Evolutionary conservation across 2,797 vertebrate species (phyloP).

Genomic region (Pantherophis vulpinus): DNA sequence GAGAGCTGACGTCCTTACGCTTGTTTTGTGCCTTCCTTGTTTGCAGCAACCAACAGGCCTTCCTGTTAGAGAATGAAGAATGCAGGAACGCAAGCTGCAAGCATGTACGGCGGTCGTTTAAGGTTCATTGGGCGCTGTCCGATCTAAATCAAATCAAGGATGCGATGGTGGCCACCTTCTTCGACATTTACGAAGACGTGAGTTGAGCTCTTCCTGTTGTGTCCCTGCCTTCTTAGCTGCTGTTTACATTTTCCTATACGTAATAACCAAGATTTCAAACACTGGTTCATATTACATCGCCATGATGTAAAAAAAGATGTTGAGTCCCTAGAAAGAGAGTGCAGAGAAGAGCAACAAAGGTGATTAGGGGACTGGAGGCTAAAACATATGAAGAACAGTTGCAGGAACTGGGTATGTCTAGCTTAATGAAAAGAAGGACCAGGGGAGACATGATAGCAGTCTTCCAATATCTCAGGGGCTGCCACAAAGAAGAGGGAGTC

Average conservation of each 20-base stretch:
- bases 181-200: constrained; percentile 97
- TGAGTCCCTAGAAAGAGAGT: too few species aligned
- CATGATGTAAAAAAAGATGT: too few species aligned
- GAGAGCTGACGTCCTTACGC: not conserved
- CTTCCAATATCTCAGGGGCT: too few species aligned
- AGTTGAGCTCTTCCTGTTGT: constrained; percentile 68
- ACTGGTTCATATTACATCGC: too few species aligned
- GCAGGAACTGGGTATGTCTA: too few species aligned
- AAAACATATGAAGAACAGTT: too few species aligned
- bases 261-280: constrained; percentile 3
- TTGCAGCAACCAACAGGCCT: constrained; percentile 85
- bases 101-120: constrained; percentile 81
- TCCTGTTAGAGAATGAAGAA: constrained; percentile 90
- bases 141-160: constrained; percentile 87
- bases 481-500: too few species aligned
- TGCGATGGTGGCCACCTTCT: constrained; percentile 88
- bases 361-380: too few species aligned
- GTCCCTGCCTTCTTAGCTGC: constrained; percentile 38
- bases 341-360: too few species aligned
- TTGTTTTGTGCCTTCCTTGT: constrained; percentile 31
- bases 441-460: too few species aligned
- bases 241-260: not conserved
- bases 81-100: constrained; percentile 81
- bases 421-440: too few species aligned
- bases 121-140: constrained; percentile 87